These are phyloP conservation scores for Peromyscus eremicus DNA, from an alignment of 2,797 vertebrate genomes.

Conservation along the genomic window DNA sequence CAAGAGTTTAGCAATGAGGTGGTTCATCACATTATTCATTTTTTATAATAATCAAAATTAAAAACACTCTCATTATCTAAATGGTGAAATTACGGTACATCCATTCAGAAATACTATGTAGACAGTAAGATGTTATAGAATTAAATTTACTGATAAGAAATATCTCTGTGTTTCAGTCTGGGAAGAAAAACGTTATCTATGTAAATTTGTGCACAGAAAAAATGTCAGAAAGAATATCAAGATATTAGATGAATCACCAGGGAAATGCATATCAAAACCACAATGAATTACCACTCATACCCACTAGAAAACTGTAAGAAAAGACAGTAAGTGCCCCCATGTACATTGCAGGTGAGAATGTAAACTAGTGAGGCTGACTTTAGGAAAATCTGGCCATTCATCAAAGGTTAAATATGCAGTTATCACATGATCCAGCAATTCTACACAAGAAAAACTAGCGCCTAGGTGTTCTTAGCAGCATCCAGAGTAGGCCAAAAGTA, in stretches of 20 bases:
- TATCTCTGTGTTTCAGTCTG: constrained; percentile 25
- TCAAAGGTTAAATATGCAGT: constrained; percentile 19
- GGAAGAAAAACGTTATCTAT: constrained; percentile 44
- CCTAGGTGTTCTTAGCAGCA: background rate
- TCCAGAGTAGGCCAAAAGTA: background rate
- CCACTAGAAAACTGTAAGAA: background rate
- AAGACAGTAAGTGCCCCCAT: background rate
- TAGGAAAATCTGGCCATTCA: background rate
- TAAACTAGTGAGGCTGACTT: background rate
- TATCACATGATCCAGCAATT: background rate
- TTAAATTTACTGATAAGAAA: constrained; percentile 51
- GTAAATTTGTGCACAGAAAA: constrained; percentile 42
- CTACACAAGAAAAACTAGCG: background rate
- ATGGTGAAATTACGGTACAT: constrained; percentile 24
- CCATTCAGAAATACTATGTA: constrained; percentile 16
- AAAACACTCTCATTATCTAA: constrained; percentile 53
- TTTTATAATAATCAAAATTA: constrained; percentile 57
- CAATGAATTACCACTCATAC: background rate
- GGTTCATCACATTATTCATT: constrained; percentile 23
- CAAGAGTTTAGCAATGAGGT: constrained; percentile 15
- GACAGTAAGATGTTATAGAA: constrained; percentile 19
- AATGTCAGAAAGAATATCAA: constrained; percentile 25
- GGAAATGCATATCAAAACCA: constrained; percentile 64
- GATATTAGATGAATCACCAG: constrained; percentile 14
- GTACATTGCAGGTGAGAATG: background rate